Base-by-base conservation (phyloP, 35 echinoderm and acorn worm genomes). In the Lytechinus variegatus region DNA sequence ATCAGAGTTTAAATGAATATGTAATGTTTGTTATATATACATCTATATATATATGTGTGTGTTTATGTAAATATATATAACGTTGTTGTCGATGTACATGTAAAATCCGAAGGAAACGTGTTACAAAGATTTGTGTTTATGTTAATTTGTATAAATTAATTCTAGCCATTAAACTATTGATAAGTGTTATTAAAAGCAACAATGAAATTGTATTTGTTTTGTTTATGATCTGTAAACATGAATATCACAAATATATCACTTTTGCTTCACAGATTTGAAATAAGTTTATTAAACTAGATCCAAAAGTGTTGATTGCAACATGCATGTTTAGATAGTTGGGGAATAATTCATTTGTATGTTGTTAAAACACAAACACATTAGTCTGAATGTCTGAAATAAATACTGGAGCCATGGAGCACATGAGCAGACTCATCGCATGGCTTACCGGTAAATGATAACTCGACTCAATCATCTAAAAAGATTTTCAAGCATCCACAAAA, bases 101-200 rank as follows among this genome's bases (percentile, higher is more conserved):
- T 79, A 79, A 24, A 79, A 79, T 79, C 66, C 21, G 66, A 79
- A 79, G 66, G 66, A 79, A 79, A 79, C 2, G 66, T 79, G 66
- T 79, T 6, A 79, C 66, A 79, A 79, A 52, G 88, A 90, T n/a
- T 52, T 51, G 88, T 90, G 88, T 90, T 90, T 54, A 90, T 90
- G 88, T 90, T 90, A 90, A 90, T 52, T 52, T 90, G 28, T 44
- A 52, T 52, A 52, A 90, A 90, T 52, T 90, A 52, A 90, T 52
- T 90, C 88, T 90, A 90, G 88, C 88, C 88, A 90, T 90, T 90
- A 90, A 90, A 90, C 28, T 90, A 90, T 90, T 28, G 52, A 52
- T 90, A 90, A 90, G 88, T 90, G 88, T 90, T 44, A 90, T 52
- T 16, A 79, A 79, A 79, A 79, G n/a, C 66, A 79, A 79, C 66